Percentiles rank a stretch among this genome's conserved stretches.
phyloP scores from a whole-genome alignment of 2,888 invertebrate genomes.

The Drosophila longiperda region DNA sequence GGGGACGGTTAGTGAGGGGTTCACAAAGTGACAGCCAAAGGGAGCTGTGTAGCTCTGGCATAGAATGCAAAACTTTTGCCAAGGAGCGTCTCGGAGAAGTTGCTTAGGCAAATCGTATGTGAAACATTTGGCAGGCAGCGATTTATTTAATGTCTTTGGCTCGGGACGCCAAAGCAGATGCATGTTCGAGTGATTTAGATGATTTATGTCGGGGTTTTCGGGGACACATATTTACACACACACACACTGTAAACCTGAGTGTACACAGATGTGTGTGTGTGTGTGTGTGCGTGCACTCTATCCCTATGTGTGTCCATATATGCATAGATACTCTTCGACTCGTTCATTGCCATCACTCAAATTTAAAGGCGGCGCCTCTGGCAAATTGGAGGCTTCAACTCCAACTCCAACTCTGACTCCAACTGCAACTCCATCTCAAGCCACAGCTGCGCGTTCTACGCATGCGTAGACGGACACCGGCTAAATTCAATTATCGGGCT shows the following conservation, averaged over 20 bases:
- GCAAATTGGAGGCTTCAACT: constrained; percentile 68
- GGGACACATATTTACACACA: constrained; percentile 71
- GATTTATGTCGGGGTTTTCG: constrained; percentile 83
- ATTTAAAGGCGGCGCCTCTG: constrained; percentile 74
- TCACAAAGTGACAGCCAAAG: constrained; percentile 14
- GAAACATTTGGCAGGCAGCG: constrained; percentile 84
- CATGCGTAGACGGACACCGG: constrained; percentile 52
- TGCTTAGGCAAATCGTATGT: constrained; percentile 80
- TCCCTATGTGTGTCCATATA: constrained; percentile 4
- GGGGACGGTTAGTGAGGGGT: background rate
- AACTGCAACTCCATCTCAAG: constrained; percentile 1
- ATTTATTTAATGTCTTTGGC: constrained; percentile 84
- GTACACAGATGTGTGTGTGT: constrained; percentile 6
- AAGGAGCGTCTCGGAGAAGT: constrained; percentile 52
- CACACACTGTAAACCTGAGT: constrained; percentile 40
- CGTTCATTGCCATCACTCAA: constrained; percentile 65
- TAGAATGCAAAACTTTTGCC: constrained; percentile 74
- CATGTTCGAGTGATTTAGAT: constrained; percentile 85
- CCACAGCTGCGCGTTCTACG: constrained; percentile 61
- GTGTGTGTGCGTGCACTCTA: background rate
- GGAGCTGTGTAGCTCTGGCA: constrained; percentile 48
- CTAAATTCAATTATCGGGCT: constrained; percentile 71
- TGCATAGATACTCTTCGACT: constrained; percentile 39
- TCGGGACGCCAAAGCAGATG: constrained; percentile 64
- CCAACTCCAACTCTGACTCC: constrained; percentile 1